phyloP scores from a whole-genome alignment of 2,888 invertebrate species.

The Shargacucullia verbasci region DNA sequence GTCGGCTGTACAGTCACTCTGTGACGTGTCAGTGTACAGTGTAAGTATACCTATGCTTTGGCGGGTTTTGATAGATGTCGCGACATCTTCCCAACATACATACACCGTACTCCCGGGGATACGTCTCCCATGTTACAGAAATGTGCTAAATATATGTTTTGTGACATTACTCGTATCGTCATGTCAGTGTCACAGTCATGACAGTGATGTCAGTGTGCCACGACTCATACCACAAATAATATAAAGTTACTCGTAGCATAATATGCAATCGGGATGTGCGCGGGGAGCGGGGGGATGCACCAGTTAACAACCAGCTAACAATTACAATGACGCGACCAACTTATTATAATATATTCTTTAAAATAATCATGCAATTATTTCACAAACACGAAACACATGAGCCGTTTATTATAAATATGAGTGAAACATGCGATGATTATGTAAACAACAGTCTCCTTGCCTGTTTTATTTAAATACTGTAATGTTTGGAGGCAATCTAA shows the following conservation, averaged over 20 bases:
- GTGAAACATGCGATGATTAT: slow-evolving; percentile 49
- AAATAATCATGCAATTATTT: slow-evolving; percentile 49
- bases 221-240: background rate
- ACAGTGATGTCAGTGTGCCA: background rate
- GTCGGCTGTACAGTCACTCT: no score
- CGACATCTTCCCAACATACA: no score
- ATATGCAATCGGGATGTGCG: background rate
- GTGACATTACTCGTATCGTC: no score
- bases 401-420: slow-evolving; percentile 45
- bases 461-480: background rate
- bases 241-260: slow-evolving; percentile 1
- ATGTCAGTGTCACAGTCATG: no score
- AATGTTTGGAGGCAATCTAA: slow-evolving; percentile 12
- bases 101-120: no score
- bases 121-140: no score
- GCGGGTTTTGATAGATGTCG: no score
- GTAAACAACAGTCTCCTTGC: slow-evolving; percentile 23
- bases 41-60: no score
- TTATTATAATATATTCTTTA: slow-evolving; percentile 40
- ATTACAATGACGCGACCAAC: slow-evolving; percentile 42
- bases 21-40: no score
- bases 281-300: background rate
- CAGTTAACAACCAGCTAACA: no score
- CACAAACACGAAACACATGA: slow-evolving; percentile 38
- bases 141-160: no score